Conservation (phyloP, 2,113 vertebrate species). For the Mystacornis crossleyi region DNA sequence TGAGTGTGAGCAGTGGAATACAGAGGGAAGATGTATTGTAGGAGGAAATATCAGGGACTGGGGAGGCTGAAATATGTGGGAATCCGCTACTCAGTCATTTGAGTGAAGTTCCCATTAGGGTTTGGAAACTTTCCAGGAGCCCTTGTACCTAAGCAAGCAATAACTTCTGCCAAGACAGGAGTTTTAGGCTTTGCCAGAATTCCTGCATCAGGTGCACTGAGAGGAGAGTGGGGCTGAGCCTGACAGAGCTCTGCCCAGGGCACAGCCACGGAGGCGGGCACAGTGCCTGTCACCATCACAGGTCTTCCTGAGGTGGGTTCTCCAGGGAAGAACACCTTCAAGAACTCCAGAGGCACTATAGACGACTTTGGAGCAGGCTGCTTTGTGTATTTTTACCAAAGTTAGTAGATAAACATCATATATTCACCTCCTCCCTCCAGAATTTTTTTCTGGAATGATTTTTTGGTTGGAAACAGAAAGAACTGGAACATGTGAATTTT, state of each 20-base stretch:
- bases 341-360: not conserved
- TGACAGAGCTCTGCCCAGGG: not conserved
- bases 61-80: not conserved
- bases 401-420: not conserved
- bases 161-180: not conserved
- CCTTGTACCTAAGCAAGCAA: not conserved
- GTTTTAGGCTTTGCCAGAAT: not conserved
- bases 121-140: not conserved
- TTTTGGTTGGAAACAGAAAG: not conserved
- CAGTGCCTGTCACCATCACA: accelerated
- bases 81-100: not conserved
- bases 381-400: not conserved
- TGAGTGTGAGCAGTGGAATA: not conserved
- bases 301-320: accelerated
- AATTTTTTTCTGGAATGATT: not conserved
- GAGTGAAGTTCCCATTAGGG: not conserved
- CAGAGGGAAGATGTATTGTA: not conserved
- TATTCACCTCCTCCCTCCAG: not conserved
- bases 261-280: not conserved
- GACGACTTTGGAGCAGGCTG: not conserved
- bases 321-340: not conserved
- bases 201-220: not conserved
- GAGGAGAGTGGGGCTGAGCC: not conserved
- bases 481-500: not conserved
- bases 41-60: not conserved